phyloP scores from a whole-genome alignment of 2,797 vertebrate genomes.

The Rhinophrynus dorsalis region DNA sequence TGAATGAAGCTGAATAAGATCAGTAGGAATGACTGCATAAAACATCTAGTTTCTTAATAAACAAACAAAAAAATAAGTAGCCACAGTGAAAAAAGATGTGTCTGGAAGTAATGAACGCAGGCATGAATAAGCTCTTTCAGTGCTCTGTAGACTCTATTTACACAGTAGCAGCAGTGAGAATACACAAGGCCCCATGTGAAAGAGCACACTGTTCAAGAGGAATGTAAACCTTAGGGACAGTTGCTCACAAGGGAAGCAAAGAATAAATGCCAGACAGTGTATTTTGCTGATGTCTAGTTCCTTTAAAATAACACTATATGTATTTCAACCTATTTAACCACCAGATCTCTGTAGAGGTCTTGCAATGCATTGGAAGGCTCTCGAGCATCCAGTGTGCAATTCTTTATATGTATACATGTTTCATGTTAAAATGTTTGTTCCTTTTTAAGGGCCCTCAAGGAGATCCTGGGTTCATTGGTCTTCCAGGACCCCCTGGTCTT shows the following conservation, averaged over 20 bases:
- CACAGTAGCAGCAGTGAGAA: conserved; percentile 67
- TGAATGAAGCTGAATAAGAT: neutral
- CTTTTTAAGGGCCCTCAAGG: conserved; percentile 85
- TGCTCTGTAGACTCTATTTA: conserved; percentile 70
- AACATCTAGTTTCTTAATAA: neutral
- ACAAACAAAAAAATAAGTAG: conserved; percentile 11
- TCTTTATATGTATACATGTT: conserved; percentile 16
- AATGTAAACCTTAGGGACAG: conserved; percentile 63
- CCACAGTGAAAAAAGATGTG: conserved; percentile 47
- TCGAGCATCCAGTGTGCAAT: too few relatives aligned
- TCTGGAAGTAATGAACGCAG: conserved; percentile 47
- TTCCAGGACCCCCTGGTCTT: conserved; percentile 87
- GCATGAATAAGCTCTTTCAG: conserved; percentile 73
- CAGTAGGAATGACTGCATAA: neutral
- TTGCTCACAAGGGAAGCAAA: conserved; percentile 62
- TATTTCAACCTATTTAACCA: conserved; percentile 7
- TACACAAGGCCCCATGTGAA: conserved; percentile 69
- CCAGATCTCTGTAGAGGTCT: too few relatives aligned
- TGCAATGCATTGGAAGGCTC: too few relatives aligned
- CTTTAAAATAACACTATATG: conserved; percentile 42
- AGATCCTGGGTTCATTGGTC: conserved; percentile 86
- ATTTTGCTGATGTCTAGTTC: conserved; percentile 39
- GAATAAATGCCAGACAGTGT: conserved; percentile 29
- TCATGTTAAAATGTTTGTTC: conserved; percentile 36
- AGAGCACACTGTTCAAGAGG: conserved; percentile 78